Conservation (phyloP, 2,113 vertebrate species). For the Macquaria australasica region DNA sequence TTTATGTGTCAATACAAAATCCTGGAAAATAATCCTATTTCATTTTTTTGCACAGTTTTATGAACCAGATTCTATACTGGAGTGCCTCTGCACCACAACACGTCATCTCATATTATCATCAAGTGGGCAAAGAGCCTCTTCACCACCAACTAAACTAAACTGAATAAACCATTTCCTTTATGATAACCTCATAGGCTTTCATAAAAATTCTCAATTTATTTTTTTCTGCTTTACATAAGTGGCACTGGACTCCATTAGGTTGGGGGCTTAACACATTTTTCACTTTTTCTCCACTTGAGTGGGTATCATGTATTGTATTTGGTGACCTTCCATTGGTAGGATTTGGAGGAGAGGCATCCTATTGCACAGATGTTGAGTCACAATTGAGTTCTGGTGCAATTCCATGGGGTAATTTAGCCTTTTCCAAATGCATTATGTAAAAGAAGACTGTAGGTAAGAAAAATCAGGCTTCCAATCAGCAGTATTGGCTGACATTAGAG, state of each 20-base stretch:
- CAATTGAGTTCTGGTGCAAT: slow-evolving; percentile 5
- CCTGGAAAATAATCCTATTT: slow-evolving; percentile 15
- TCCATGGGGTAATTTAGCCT: neutral
- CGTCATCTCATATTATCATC: slow-evolving; percentile 26
- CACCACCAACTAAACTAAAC: slow-evolving; percentile 5
- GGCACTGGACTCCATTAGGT: neutral
- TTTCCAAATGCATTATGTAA: no score
- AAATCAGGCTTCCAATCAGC: neutral
- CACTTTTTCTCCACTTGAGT: neutral
- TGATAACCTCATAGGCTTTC: neutral
- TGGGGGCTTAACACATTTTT: neutral
- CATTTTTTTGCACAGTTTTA: neutral
- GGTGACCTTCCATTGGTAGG: neutral
- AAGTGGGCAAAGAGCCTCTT: slow-evolving; percentile 5
- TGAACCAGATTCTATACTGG: neutral
- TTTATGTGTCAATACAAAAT: slow-evolving; percentile 39
- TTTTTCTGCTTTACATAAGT: slow-evolving; percentile 19
- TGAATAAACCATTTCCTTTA: slow-evolving; percentile 11
- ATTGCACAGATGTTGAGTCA: neutral
- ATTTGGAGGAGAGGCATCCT: neutral
- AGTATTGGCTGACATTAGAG: neutral
- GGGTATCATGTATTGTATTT: neutral
- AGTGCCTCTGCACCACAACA: slow-evolving; percentile 1
- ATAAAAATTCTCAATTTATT: slow-evolving; percentile 10
- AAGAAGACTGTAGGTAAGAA: neutral